Base-by-base conservation (phyloP, 2,888 invertebrate genomes). In the Drosophila greeni region DNA sequence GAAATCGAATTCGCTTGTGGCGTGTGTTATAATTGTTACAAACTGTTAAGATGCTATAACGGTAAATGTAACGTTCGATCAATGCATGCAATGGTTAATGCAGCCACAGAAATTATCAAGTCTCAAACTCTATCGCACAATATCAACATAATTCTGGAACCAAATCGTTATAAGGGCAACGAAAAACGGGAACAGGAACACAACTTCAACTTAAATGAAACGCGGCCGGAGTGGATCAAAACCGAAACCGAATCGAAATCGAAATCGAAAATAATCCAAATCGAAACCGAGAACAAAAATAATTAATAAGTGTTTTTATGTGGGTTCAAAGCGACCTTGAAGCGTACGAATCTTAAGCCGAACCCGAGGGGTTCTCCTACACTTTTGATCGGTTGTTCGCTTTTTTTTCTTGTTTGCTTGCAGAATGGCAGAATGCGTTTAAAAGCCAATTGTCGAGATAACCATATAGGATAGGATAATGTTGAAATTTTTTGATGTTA, bases 1-100 rank as follows among this genome's bases (percentile, higher is more conserved):
- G 61, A 45, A 45, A 45, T 45, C 45, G 34, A 57, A 57, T 40
- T 51, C 43, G 68, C 45, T 68, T 68, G 69, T 66, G 49, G 48
- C 45, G 37, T 66, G 64, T 64, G 39, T 59, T 31, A 20, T 37
- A 68, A 51, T 23, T 58, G 49, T 45, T 49, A 59, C 39, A 66
- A 49, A 58, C 33, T 66, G 49, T 58, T 36, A 16, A 29, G 33
- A 58, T 66, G 69, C 49, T 34, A 66, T 59, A 69, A 43, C 49
- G 42, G 48, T 48, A 70, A 47, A 48, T 65, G 55, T 57, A 54
- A 62, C 39, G 29, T 43, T 74, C 51, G 53, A 49, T 61, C 51
- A 64, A 74, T 36, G 60, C 77, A 77, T 84, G 77, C 77, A 84
- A 82, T 75, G 77, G 66, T 72, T 48, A 77, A 78, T 71, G 77